A percentile compares a stretch with the other conserved stretches of the same genome.
Evolutionary conservation across 2,113 vertebrate species (phyloP).

Genomic region (Sturnus vulgaris): DNA sequence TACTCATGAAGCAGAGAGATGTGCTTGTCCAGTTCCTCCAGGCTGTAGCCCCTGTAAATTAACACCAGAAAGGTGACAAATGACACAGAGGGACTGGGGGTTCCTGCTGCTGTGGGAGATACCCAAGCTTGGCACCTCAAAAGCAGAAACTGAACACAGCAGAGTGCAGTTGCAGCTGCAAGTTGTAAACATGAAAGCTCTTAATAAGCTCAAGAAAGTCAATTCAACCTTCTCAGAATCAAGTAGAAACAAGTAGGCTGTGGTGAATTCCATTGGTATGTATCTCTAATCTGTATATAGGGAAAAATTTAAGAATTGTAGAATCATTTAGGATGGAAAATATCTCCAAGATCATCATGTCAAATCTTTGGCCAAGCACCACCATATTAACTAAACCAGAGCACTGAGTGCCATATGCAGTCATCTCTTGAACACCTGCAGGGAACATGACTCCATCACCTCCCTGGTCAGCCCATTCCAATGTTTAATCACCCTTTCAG

Average conservation of each 20-base stretch:
- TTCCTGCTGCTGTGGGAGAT: not conserved
- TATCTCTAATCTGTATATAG: not conserved
- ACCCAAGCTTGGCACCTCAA: not conserved
- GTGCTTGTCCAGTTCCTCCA: constrained; percentile 85
- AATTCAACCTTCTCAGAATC: not conserved
- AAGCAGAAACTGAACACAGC: not conserved
- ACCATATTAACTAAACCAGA: not conserved
- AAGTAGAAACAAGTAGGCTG: not conserved
- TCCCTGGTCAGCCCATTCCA: not conserved
- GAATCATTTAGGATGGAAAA: not conserved
- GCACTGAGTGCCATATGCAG: not conserved
- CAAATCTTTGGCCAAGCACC: not conserved
- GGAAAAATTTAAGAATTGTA: accelerated
- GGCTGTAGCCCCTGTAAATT: constrained; percentile 78
- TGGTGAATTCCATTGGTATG: not conserved
- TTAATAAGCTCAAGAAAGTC: not conserved
- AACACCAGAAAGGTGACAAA: not conserved
- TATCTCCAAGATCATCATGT: not conserved
- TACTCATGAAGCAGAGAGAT: constrained; percentile 91
- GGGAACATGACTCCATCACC: not conserved
- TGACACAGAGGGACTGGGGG: not conserved
- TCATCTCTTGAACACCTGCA: not conserved
- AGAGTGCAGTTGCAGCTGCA: not conserved
- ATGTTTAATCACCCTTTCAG: not conserved
- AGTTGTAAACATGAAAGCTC: not conserved